phyloP scores from a whole-genome alignment of 2,888 invertebrate genomes.

The Mylabris sibirica region DNA sequence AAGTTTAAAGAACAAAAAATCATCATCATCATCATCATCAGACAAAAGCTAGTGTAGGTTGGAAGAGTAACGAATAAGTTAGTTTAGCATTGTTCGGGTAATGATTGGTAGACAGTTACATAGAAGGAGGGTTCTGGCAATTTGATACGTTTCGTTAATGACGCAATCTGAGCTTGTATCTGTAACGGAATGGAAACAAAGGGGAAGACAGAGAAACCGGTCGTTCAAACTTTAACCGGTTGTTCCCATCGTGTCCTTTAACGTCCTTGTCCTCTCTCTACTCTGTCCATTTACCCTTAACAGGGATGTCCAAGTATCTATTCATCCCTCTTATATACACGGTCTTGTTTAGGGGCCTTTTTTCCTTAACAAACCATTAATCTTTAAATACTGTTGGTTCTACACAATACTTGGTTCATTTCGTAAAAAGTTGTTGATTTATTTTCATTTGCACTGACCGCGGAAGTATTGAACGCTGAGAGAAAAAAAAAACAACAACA shows the following conservation, averaged over 20 bases:
- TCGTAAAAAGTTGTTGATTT: slow-evolving; percentile 20
- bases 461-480: not conserved
- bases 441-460: slow-evolving; percentile 7
- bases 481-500: not conserved
- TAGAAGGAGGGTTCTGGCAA: slow-evolving; percentile 32
- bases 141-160: slow-evolving; percentile 49
- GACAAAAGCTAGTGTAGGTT: slow-evolving; percentile 27
- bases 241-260: slow-evolving; percentile 28
- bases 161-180: slow-evolving; percentile 39
- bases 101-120: slow-evolving; percentile 35
- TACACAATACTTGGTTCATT: slow-evolving; percentile 14
- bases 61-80: slow-evolving; percentile 28
- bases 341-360: slow-evolving; percentile 25
- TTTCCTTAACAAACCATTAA: slow-evolving; percentile 23
- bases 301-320: slow-evolving; percentile 30
- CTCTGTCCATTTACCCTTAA: slow-evolving; percentile 29
- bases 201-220: not conserved
- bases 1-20: slow-evolving; percentile 13
- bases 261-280: slow-evolving; percentile 16
- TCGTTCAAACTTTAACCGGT: slow-evolving; percentile 24
- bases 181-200: not conserved
- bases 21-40: too few species aligned
- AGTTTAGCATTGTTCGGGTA: slow-evolving; percentile 37
- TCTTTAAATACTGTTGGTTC: slow-evolving; percentile 28
- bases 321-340: slow-evolving; percentile 29